Evolutionary conservation across 2,113 vertebrate genomes (phyloP).

Genomic region (Caranx melampygus): DNA sequence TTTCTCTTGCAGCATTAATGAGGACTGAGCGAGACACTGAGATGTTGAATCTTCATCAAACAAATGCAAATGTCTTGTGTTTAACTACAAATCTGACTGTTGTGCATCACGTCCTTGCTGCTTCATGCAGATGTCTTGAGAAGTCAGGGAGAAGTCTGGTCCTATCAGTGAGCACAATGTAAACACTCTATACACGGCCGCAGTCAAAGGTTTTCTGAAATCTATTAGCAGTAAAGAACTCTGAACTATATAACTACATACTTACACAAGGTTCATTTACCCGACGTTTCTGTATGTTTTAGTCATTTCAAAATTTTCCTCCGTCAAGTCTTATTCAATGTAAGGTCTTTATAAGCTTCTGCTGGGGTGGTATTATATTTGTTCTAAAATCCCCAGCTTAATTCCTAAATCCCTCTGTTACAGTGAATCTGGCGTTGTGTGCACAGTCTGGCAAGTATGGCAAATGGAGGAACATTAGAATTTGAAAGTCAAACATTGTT

Average conservation of each 20-base stretch:
- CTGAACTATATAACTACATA: constrained; percentile 19
- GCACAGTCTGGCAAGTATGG: constrained; percentile 63
- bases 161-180: background rate
- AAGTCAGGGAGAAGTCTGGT: background rate
- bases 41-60: constrained; percentile 32
- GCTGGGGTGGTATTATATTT: constrained; percentile 74
- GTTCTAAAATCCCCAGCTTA: constrained; percentile 74
- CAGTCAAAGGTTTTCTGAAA: constrained; percentile 24
- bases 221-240: constrained; percentile 35
- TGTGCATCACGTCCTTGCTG: background rate
- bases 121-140: constrained; percentile 28
- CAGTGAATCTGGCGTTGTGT: constrained; percentile 69
- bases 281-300: constrained; percentile 37
- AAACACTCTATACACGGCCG: background rate
- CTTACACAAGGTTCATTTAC: constrained; percentile 27
- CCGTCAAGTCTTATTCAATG: constrained; percentile 55
- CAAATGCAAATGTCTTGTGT: constrained; percentile 18
- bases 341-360: constrained; percentile 66
- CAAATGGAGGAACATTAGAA: constrained; percentile 69
- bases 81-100: constrained; percentile 21
- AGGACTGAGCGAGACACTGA: constrained; percentile 1
- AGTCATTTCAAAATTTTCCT: constrained; percentile 25
- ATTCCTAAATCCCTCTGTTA: constrained; percentile 76
- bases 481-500: constrained; percentile 72
- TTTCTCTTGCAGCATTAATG: constrained; percentile 42